Evolutionary conservation across 2,797 vertebrate genomes (phyloP).

Genomic region (Loris lydekkerianus): DNA sequence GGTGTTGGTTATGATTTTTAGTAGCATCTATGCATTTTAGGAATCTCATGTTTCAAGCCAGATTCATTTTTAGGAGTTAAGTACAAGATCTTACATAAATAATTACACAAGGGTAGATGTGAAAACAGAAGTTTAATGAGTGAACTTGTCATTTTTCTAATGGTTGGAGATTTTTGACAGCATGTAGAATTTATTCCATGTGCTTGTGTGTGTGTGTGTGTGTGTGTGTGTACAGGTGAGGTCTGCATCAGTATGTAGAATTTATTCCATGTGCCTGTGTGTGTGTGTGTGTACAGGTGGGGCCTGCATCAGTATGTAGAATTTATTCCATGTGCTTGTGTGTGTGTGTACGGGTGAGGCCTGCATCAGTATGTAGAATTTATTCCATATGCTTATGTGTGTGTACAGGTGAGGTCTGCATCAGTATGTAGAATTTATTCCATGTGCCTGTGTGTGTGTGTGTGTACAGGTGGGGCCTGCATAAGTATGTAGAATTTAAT

Average conservation of each 20-base stretch:
- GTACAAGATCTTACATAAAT: slow-evolving; percentile 48
- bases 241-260: too few relatives aligned
- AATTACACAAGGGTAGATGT: slow-evolving; percentile 15
- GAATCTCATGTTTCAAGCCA: slow-evolving; percentile 47
- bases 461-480: not conserved
- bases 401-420: too few relatives aligned
- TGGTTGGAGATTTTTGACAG: not conserved
- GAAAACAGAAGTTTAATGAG: slow-evolving; percentile 51
- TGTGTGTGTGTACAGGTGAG: too few relatives aligned
- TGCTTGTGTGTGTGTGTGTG: not conserved
- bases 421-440: too few relatives aligned
- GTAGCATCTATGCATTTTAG: not conserved
- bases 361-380: too few relatives aligned
- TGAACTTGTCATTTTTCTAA: slow-evolving; percentile 55
- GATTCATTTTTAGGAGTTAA: slow-evolving; percentile 66
- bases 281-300: too few relatives aligned
- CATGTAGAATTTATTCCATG: slow-evolving; percentile 1
- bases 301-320: too few relatives aligned
- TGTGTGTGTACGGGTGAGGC: too few relatives aligned
- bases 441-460: not conserved
- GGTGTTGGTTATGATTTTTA: not conserved
- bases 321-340: too few relatives aligned
- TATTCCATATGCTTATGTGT: too few relatives aligned
- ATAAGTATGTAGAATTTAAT: too few relatives aligned
- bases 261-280: too few relatives aligned